Evolutionary conservation across 2,797 vertebrate genomes (phyloP).

Genomic region (Chelon auratus): DNA sequence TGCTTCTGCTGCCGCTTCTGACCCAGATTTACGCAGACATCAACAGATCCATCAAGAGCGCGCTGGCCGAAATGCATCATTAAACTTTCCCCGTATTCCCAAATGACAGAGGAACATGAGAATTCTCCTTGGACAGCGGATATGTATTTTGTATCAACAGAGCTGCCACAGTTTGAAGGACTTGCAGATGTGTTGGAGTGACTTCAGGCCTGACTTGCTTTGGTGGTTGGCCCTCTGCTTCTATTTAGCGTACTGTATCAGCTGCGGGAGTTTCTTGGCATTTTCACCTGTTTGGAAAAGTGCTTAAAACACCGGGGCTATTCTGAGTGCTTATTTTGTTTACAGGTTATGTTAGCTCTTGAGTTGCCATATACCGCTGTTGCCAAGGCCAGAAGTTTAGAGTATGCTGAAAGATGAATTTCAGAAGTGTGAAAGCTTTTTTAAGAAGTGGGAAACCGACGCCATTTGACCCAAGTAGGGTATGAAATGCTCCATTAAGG

Average conservation of each 20-base stretch:
- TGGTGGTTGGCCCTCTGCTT: conserved; percentile 32
- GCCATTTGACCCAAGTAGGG: conserved; percentile 29
- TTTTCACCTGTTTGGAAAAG: conserved; percentile 54
- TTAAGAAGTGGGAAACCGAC: conserved; percentile 23
- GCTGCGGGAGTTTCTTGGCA: conserved; percentile 51
- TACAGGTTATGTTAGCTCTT: conserved; percentile 37
- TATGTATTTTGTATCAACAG: conserved; percentile 72
- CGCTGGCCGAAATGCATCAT: conserved; percentile 51
- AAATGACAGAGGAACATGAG: conserved; percentile 68
- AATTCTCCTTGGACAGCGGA: conserved; percentile 59
- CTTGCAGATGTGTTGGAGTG: conserved; percentile 74
- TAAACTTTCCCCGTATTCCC: conserved; percentile 56
- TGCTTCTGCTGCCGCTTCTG: conserved; percentile 30
- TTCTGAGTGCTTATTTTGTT: conserved; percentile 44
- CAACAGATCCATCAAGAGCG: conserved; percentile 50
- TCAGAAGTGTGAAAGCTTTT: conserved; percentile 16
- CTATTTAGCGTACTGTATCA: conserved; percentile 30
- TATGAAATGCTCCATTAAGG: conserved; percentile 42
- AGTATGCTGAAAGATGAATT: conserved; percentile 1
- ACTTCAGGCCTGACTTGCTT: conserved; percentile 44
- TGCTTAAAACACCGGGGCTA: conserved; percentile 28
- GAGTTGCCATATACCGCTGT: conserved; percentile 1
- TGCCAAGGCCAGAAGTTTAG: conserved; percentile 3
- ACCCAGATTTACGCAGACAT: conserved; percentile 58
- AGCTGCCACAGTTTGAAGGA: conserved; percentile 57